Conservation (phyloP, 2,888 invertebrate species). For the Coleophora flavipennella region DNA sequence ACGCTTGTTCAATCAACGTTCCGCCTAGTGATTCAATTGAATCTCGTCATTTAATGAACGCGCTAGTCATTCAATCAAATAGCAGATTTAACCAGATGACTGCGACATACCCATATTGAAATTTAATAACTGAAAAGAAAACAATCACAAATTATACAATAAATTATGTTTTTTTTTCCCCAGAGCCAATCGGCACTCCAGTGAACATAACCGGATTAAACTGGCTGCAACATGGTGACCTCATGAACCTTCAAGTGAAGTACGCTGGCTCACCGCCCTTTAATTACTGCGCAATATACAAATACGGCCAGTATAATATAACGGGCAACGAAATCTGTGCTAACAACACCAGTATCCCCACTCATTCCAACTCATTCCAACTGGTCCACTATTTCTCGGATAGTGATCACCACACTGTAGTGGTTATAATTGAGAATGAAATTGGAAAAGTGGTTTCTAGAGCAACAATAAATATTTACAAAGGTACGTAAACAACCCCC, state of each 20-base stretch:
- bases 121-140: no score
- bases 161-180: conserved; percentile 21
- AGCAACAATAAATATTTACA: conserved; percentile 85
- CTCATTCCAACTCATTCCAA: conserved; percentile 73
- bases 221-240: conserved; percentile 88
- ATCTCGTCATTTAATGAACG: no score
- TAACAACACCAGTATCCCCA: conserved; percentile 23
- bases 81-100: no score
- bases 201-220: conserved; percentile 81
- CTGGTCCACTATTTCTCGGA: conserved; percentile 79
- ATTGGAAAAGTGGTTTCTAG: conserved; percentile 79
- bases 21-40: no score
- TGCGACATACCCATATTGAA: no score
- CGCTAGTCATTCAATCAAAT: no score
- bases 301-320: conserved; percentile 76
- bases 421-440: conserved; percentile 85
- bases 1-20: no score
- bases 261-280: conserved; percentile 85
- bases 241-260: conserved; percentile 78
- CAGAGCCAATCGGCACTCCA: conserved; percentile 78
- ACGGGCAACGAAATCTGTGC: conserved; percentile 85
- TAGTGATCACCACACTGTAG: conserved; percentile 81
- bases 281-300: conserved; percentile 78
- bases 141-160: no score
- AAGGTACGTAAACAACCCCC: conserved; percentile 78